Evolutionary conservation across 2,797 vertebrate species (phyloP).

Genomic region (Pyrocephalus nanus): DNA sequence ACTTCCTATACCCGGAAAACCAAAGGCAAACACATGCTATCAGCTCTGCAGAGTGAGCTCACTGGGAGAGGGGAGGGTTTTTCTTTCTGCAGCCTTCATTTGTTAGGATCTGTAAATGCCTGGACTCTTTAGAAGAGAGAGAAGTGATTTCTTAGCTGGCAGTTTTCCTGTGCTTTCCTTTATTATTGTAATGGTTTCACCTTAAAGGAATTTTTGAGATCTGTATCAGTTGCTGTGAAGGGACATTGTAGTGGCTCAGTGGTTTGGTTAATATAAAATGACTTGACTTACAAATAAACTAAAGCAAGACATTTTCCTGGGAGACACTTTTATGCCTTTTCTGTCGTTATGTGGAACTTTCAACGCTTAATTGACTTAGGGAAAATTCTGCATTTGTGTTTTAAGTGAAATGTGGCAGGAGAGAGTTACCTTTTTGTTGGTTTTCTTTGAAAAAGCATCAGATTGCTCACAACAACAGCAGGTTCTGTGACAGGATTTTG

Average conservation of each 20-base stretch:
- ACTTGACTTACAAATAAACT: not conserved
- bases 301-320: not conserved
- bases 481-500: not conserved
- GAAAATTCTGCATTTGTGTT: not conserved
- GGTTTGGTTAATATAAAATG: not conserved
- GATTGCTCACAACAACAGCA: fast-evolving
- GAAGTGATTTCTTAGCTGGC: not conserved
- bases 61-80: not conserved
- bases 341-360: not conserved
- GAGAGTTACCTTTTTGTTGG: not conserved
- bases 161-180: not conserved
- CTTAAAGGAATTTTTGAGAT: not conserved
- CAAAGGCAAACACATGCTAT: not conserved
- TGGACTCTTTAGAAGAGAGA: not conserved
- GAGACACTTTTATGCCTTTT: not conserved
- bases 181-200: not conserved
- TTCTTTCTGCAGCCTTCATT: not conserved
- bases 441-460: not conserved
- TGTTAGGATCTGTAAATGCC: not conserved
- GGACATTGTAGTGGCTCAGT: not conserved
- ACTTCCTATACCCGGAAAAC: not conserved
- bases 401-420: too few relatives aligned
- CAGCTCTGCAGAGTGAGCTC: not conserved
- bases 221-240: not conserved
- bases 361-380: not conserved